These are phyloP conservation scores for Gambelia wislizenii DNA, from an alignment of 2,797 vertebrate genomes.

Conservation along the genomic window DNA sequence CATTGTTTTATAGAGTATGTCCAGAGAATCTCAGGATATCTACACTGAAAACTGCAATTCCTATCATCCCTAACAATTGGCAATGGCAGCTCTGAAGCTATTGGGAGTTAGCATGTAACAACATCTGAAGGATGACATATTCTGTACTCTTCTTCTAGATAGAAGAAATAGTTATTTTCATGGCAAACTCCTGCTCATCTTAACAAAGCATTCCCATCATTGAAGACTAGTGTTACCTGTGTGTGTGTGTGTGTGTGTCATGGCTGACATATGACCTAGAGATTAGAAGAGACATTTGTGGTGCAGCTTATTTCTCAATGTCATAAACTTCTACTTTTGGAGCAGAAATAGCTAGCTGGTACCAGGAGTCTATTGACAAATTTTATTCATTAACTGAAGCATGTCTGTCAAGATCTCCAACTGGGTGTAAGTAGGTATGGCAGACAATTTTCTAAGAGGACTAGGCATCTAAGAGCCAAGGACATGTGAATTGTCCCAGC, in stretches of 20 bases:
- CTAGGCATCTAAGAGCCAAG: not conserved
- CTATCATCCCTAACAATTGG: not conserved
- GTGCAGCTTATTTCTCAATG: slow-evolving; percentile 24
- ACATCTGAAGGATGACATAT: too few relatives aligned
- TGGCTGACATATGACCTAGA: not conserved
- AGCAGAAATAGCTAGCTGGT: not conserved
- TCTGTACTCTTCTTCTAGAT: not conserved
- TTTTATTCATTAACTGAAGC: not conserved
- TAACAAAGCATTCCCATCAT: not conserved
- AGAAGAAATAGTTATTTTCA: not conserved
- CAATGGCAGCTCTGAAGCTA: not conserved
- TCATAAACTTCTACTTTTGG: not conserved
- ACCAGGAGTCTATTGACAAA: not conserved
- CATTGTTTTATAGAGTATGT: too few relatives aligned
- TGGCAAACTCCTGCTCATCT: not conserved
- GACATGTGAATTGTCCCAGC: not conserved
- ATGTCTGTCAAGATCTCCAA: slow-evolving; percentile 14
- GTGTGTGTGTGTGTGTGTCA: too few relatives aligned
- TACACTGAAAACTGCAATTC: not conserved
- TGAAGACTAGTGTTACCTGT: not conserved
- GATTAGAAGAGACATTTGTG: not conserved
- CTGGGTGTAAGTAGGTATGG: slow-evolving; percentile 11
- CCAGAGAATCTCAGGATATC: too few relatives aligned
- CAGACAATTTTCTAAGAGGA: not conserved
- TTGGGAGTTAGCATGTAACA: not conserved